phyloP scores from a whole-genome alignment of 2,113 vertebrate genomes.

The Atrichornis clamosus region DNA sequence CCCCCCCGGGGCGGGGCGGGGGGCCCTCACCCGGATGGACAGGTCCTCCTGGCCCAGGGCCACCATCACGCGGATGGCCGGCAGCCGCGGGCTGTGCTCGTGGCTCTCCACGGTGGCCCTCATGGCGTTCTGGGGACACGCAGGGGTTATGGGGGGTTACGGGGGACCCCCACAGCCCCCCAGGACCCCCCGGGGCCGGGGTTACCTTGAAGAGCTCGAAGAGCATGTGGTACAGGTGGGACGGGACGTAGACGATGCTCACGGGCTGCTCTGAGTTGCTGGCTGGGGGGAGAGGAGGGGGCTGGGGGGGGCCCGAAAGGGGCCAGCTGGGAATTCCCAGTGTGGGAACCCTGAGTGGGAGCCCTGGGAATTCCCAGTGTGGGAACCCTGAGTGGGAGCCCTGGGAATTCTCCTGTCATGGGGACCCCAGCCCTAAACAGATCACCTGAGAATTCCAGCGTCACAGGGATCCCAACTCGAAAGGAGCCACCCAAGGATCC shows the following conservation, averaged over 20 bases:
- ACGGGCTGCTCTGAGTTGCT: conserved; percentile 73
- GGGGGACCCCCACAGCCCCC: not conserved
- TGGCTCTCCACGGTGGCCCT: conserved; percentile 90
- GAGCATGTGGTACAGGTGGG: conserved; percentile 95
- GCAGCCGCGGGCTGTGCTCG: conserved; percentile 76
- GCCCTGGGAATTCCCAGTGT: fast-evolving
- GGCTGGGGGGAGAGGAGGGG: conserved; percentile 50
- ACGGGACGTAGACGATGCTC: conserved; percentile 91
- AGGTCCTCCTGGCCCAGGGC: conserved; percentile 91
- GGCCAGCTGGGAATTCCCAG: not conserved
- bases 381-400: too few relatives aligned
- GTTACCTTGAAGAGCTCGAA: conserved; percentile 95
- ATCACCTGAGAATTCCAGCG: not conserved
- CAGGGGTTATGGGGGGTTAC: not conserved
- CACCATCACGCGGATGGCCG: conserved; percentile 84
- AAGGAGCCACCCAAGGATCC: not conserved
- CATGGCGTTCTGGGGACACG: conserved; percentile 87
- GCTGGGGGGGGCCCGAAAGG: not conserved
- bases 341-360: not conserved
- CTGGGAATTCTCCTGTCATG: too few relatives aligned
- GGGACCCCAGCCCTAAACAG: too few relatives aligned
- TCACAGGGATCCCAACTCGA: not conserved
- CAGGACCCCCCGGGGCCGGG: not conserved
- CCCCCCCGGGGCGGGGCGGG: fast-evolving
- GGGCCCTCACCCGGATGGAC: conserved; percentile 82